Conservation (phyloP, 1,140 invertebrate species). For the Heliothis virescens region DNA sequence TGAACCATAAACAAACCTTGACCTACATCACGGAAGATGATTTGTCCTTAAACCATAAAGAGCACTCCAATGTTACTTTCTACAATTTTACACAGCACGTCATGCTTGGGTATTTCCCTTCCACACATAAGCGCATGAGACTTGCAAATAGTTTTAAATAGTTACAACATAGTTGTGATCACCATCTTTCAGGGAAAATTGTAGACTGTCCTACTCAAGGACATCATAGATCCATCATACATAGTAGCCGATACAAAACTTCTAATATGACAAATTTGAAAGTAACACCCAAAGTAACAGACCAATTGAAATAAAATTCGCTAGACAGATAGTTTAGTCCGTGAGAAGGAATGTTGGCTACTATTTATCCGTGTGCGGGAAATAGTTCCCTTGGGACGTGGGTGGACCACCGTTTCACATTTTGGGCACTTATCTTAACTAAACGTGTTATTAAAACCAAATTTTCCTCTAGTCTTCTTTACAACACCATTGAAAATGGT, state of each 20-base stretch:
- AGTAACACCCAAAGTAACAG: too few relatives aligned
- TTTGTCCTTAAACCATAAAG: neutral
- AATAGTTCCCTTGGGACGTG: too few relatives aligned
- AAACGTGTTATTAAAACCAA: too few relatives aligned
- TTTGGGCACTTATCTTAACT: too few relatives aligned
- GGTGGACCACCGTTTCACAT: too few relatives aligned
- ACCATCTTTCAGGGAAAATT: neutral
- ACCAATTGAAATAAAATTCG: too few relatives aligned
- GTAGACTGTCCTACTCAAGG: slow-evolving; percentile 5
- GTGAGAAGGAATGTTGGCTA: too few relatives aligned
- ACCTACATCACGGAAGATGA: neutral
- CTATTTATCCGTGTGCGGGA: too few relatives aligned
- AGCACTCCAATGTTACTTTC: neutral
- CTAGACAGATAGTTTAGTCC: too few relatives aligned
- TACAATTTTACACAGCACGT: neutral
- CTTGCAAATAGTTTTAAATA: slow-evolving; percentile 55
- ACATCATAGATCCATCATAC: neutral
- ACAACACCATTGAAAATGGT: neutral
- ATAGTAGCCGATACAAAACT: neutral
- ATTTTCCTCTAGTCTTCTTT: neutral
- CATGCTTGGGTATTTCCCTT: slow-evolving; percentile 49
- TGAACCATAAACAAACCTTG: neutral
- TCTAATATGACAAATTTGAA: too few relatives aligned
- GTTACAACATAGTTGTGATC: slow-evolving; percentile 46
- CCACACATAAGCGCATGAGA: slow-evolving; percentile 27